phyloP scores from a whole-genome alignment of 1,140 invertebrate species.

The Trigoniulus corallinus region DNA sequence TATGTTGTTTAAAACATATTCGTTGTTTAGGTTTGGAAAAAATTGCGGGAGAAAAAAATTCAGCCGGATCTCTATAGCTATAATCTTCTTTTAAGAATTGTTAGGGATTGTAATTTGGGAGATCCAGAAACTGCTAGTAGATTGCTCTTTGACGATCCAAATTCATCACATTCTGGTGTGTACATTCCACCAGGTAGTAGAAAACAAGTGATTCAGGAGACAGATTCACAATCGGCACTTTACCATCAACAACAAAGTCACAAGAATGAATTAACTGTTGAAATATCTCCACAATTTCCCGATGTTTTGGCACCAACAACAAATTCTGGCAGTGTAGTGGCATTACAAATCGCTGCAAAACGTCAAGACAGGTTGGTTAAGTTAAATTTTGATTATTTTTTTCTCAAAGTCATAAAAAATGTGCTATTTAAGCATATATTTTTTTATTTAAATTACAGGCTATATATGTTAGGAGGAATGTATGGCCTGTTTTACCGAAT shows the following conservation, averaged over 20 bases:
- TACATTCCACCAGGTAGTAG: no score
- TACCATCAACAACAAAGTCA: no score
- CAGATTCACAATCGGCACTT: no score
- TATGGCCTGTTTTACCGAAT: constrained; percentile 54
- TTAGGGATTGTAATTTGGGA: constrained; percentile 61
- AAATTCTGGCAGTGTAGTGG: constrained; percentile 7
- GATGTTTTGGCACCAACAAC: constrained; percentile 7
- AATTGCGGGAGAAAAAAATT: constrained; percentile 47
- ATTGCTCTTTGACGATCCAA: no score
- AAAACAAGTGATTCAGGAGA: no score
- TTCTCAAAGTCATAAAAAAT: no score
- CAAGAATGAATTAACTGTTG: no score
- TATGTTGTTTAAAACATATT: constrained; percentile 3
- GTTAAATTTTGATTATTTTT: neutral
- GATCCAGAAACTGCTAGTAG: constrained; percentile 38
- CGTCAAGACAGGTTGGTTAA: constrained; percentile 11
- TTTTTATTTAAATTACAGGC: constrained; percentile 22
- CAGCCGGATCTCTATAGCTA: constrained; percentile 51
- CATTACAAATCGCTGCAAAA: constrained; percentile 4
- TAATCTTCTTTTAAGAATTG: constrained; percentile 59
- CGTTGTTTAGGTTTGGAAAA: constrained; percentile 49
- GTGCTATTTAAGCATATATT: no score
- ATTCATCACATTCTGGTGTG: no score
- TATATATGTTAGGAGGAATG: constrained; percentile 63
- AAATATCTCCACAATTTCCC: neutral